Evolutionary conservation across 2,888 invertebrate genomes (phyloP).

Genomic region (Sphecodes monilicornis): DNA sequence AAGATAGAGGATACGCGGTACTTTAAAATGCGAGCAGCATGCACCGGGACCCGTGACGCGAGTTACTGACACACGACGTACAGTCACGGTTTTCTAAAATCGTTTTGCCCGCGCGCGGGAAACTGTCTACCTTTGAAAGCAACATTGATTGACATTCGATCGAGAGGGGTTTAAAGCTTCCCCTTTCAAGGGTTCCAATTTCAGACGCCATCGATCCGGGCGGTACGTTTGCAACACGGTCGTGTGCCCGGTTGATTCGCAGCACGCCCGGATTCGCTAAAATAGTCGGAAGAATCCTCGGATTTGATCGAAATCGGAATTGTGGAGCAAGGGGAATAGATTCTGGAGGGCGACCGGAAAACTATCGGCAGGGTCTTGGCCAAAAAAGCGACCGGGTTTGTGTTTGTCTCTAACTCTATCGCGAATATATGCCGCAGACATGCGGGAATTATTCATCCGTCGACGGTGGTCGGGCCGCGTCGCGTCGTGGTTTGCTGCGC

Average conservation of each 20-base stretch:
- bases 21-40: not conserved
- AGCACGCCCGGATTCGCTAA: not conserved
- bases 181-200: not conserved
- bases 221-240: not conserved
- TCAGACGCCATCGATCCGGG: slow-evolving; percentile 4
- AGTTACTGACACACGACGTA: not conserved
- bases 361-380: slow-evolving; percentile 20
- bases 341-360: not conserved
- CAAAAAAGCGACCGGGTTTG: slow-evolving; percentile 35
- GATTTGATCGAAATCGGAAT: not conserved
- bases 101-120: not conserved
- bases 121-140: slow-evolving; percentile 2
- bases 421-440: slow-evolving; percentile 6
- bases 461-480: not conserved
- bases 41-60: not conserved
- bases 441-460: slow-evolving; percentile 15
- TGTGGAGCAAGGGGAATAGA: not conserved
- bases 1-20: not conserved
- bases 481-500: slow-evolving; percentile 35
- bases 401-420: slow-evolving; percentile 26
- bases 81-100: not conserved
- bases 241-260: not conserved
- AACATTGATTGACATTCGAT: slow-evolving; percentile 14
- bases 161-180: not conserved
- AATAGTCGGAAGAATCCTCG: slow-evolving; percentile 35